phyloP scores from a whole-genome alignment of 2,888 invertebrate genomes.

The Epistrophe eligans region DNA sequence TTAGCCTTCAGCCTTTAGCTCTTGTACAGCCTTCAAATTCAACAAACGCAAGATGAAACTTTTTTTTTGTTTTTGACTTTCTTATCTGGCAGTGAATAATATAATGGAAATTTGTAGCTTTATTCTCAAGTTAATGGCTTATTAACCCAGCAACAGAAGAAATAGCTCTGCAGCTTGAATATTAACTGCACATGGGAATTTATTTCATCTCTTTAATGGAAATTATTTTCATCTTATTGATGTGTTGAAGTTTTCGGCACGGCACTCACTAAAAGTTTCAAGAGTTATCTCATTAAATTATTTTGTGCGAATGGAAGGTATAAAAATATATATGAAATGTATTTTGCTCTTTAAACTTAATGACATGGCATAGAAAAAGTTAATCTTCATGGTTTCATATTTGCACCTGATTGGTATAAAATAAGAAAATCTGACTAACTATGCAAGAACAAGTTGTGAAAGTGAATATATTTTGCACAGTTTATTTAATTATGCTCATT shows the following conservation, averaged over 20 bases:
- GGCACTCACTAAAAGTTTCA: background rate
- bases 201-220: conserved; percentile 33
- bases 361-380: background rate
- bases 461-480: no score
- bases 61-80: conserved; percentile 33
- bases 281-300: conserved; percentile 27
- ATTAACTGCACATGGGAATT: conserved; percentile 46
- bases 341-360: background rate
- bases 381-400: no score
- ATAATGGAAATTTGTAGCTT: conserved; percentile 57
- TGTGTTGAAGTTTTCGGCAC: conserved; percentile 2
- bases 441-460: no score
- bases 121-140: conserved; percentile 69
- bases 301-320: background rate
- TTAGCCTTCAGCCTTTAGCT: conserved; percentile 17
- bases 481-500: no score
- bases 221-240: conserved; percentile 35
- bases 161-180: conserved; percentile 11
- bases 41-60: conserved; percentile 38
- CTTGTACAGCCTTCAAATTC: background rate
- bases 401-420: no score
- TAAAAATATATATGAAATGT: background rate
- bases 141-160: conserved; percentile 44
- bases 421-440: no score
- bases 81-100: conserved; percentile 47